Percentiles rank a stretch among this genome's conserved stretches.
These are phyloP conservation scores for Mactromeris polynyma DNA, from an alignment of 2,888 invertebrate genomes.

Conservation along the genomic window DNA sequence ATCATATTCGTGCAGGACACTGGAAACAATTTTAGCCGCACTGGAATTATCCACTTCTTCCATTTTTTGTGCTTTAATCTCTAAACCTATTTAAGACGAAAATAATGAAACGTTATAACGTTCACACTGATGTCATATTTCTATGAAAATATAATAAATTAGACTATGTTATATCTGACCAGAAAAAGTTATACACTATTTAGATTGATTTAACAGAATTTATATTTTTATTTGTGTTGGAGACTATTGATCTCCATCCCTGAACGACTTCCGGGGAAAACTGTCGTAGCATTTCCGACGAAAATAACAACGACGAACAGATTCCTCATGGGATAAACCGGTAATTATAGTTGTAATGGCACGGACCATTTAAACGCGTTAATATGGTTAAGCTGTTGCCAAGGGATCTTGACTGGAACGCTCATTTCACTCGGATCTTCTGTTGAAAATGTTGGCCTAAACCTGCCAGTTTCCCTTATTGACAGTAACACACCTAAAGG, in stretches of 20 bases:
- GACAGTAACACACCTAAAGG: too few species aligned
- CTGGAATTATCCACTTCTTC: not conserved
- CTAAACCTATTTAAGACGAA: not conserved
- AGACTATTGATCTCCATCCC: not conserved
- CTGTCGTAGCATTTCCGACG: not conserved
- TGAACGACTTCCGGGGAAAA: constrained; percentile 16
- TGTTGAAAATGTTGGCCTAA: too few species aligned
- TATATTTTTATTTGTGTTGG: not conserved
- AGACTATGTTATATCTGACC: too few species aligned
- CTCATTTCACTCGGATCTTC: too few species aligned
- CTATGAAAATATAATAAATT: not conserved
- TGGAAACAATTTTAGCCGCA: constrained; percentile 34
- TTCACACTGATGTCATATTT: too few species aligned
- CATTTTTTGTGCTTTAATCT: constrained; percentile 14
- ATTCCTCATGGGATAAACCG: not conserved
- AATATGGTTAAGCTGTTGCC: not conserved
- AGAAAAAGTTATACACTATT: too few species aligned
- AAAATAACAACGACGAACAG: not conserved
- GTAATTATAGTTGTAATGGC: not conserved
- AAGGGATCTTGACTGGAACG: not conserved
- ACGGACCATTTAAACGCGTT: not conserved
- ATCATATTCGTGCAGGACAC: constrained; percentile 73
- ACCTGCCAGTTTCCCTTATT: too few species aligned
- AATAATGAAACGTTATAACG: too few species aligned
- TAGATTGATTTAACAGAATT: not conserved